Conservation (phyloP, 2,797 vertebrate genomes). For the Acanthopagrus latus region DNA sequence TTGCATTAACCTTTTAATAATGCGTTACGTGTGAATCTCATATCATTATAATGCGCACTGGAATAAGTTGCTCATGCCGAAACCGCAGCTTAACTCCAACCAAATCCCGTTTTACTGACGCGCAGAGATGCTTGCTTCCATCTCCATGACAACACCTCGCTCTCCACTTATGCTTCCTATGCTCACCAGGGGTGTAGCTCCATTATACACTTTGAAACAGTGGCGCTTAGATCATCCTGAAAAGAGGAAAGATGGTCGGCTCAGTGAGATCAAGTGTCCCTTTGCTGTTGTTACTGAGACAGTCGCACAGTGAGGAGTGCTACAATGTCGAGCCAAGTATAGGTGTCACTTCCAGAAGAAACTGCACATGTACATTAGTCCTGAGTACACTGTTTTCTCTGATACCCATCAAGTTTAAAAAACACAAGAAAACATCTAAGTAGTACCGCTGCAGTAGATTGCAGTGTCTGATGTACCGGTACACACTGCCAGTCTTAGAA, state of each 20-base stretch:
- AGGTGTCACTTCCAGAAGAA: constrained; percentile 5
- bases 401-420: too few species aligned
- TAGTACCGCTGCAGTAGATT: not conserved
- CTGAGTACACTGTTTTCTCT: not conserved
- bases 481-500: not conserved
- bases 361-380: not conserved
- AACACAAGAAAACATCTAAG: not conserved
- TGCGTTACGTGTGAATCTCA: too few species aligned
- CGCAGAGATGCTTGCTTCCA: constrained; percentile 13
- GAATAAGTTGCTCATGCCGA: not conserved
- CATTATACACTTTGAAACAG: constrained; percentile 7
- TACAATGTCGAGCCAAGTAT: not conserved
- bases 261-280: constrained; percentile 7
- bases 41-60: too few species aligned
- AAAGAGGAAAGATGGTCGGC: constrained; percentile 8
- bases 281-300: constrained; percentile 12
- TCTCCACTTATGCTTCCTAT: constrained; percentile 13
- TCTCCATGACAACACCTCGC: constrained; percentile 51
- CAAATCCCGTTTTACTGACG: constrained; percentile 13
- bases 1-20: too few species aligned
- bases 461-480: not conserved
- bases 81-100: constrained; percentile 3
- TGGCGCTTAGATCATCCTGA: constrained; percentile 10
- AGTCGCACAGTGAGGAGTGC: not conserved
- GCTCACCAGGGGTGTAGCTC: constrained; percentile 10